These are phyloP conservation scores for Anoura caudifer DNA, from an alignment of 2,113 vertebrate species.

Conservation along the genomic window DNA sequence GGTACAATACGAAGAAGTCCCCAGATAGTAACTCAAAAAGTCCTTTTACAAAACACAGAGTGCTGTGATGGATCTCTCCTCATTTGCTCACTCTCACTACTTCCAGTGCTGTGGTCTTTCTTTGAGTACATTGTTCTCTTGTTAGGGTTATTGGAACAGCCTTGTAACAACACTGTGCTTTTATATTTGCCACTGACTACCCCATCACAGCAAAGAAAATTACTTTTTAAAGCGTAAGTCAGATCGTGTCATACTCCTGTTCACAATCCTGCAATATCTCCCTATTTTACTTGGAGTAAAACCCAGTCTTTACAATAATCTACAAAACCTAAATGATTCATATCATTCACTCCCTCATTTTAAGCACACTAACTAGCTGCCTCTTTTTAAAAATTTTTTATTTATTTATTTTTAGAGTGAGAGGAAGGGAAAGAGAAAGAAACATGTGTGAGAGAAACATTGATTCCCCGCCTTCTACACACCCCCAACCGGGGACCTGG, in stretches of 20 bases:
- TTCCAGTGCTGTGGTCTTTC: not conserved
- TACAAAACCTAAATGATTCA: too few relatives aligned
- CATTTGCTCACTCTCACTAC: not conserved
- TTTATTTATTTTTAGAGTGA: too few relatives aligned
- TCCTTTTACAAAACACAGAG: constrained; percentile 40
- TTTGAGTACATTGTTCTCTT: not conserved
- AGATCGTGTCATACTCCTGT: not conserved
- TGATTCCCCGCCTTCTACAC: too few relatives aligned
- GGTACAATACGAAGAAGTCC: constrained; percentile 13
- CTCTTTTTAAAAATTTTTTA: too few relatives aligned
- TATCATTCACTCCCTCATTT: too few relatives aligned
- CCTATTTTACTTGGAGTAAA: too few relatives aligned
- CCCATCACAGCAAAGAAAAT: not conserved
- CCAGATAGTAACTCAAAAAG: not conserved
- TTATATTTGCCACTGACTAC: not conserved
- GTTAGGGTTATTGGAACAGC: not conserved
- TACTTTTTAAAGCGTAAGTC: not conserved
- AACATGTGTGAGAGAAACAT: too few relatives aligned
- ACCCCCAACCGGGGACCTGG: too few relatives aligned
- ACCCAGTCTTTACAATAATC: too few relatives aligned
- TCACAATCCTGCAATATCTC: not conserved
- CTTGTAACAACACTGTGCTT: not conserved
- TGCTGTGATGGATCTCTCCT: not conserved
- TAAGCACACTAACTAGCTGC: too few relatives aligned
- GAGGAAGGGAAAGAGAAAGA: too few relatives aligned